Evolutionary conservation across 2,797 vertebrate species (phyloP), one percentile per base, ranked within the genome.

Genomic region (Alectoris magna): DNA sequence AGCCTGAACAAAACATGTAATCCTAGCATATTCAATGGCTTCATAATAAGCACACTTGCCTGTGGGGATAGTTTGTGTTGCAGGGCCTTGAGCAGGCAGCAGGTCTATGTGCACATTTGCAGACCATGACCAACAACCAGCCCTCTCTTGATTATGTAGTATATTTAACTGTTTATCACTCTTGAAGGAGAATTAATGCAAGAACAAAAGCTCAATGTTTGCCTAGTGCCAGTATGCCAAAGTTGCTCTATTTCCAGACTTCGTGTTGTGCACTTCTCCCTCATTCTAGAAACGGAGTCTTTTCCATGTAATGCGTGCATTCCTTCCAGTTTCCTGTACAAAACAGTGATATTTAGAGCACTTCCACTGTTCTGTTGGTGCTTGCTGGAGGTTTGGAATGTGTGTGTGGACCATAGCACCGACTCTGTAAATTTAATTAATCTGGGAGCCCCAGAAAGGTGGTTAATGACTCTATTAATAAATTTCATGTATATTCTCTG

Each of bases 401-500:
- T 27, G 59, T 51, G 13, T 69, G 43, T 84, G 43, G 43, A 21
- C 69, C 69, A 46, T 38, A 68, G 46, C 26, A 11, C 39, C 26
- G 44, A 26, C 18, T 58, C 74, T 69, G 19, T n/a, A 34, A n/a
- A 46, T 87, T 77, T 64, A 78, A 72, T 89, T 72, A 56, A 64
- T 58, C 24, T 81, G 51, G 51, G 59, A 88, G 58, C 27, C 51
- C 43, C 43, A 75, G 81, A 69, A 68, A 63, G 46, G 34, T 53
- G 38, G 9, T 69, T 72, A 78, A 73, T 93, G 51, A n/a, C 51
- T 69, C 59, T 77, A 41, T 82, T 74, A 85, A 71, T 93, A 89
- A 55, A 78, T 53, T 81, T 84, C 7, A 5, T n/a, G 53, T 59
- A 7, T 9, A 36, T 19, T 79, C 29, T 90, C 23, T 48, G 7